phyloP scores from a whole-genome alignment of 1,140 invertebrate genomes.

The Hetaerina americana region DNA sequence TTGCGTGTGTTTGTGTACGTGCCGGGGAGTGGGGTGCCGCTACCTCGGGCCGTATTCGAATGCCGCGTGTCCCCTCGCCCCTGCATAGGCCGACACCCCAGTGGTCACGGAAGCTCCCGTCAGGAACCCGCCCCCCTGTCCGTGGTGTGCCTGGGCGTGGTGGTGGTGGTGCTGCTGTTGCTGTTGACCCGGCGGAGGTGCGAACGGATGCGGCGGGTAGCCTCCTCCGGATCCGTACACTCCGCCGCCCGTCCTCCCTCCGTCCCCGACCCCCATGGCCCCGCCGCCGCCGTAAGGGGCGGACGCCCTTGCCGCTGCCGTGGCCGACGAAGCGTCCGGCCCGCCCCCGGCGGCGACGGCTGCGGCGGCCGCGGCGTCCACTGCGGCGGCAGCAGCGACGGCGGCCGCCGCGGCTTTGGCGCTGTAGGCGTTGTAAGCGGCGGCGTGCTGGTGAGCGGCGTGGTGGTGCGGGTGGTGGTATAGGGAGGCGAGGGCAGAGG shows the following conservation, averaged over 20 bases:
- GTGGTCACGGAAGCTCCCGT: neutral
- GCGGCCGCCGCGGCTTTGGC: neutral
- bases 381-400: neutral
- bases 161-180: neutral
- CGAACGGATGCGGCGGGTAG: too few relatives aligned
- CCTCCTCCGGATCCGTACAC: neutral
- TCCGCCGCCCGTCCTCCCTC: neutral
- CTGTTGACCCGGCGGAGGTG: too few relatives aligned
- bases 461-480: neutral
- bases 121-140: neutral
- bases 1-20: too few relatives aligned
- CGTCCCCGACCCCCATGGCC: neutral
- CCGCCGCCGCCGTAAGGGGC: neutral
- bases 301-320: neutral
- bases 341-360: too few relatives aligned
- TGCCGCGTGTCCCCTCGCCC: neutral
- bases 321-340: neutral
- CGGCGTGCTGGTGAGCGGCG: neutral
- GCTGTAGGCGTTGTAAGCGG: neutral
- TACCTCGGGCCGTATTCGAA: neutral
- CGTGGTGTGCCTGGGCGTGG: neutral
- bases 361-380: neutral
- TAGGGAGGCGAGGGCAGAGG: too few relatives aligned
- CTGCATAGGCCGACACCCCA: neutral
- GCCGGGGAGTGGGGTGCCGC: too few relatives aligned